A percentile compares a stretch with the other conserved stretches of the same genome.
These are phyloP conservation scores for Heliconius nattereri DNA, from an alignment of 1,140 invertebrate genomes.

Conservation along the genomic window DNA sequence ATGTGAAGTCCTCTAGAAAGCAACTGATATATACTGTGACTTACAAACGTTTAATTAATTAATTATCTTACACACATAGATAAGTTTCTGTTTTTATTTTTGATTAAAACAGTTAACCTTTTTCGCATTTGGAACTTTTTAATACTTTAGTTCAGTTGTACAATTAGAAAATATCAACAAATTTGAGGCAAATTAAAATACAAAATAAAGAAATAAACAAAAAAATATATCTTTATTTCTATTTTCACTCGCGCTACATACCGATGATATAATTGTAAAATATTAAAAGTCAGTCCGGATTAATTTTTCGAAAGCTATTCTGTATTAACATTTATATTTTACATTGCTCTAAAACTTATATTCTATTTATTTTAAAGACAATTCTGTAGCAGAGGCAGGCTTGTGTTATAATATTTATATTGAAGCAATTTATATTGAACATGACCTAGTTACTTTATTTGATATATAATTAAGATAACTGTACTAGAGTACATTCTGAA, in stretches of 20 bases:
- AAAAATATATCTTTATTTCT: neutral
- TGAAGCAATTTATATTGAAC: neutral
- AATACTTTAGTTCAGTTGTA: too few relatives aligned
- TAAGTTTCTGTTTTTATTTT: too few relatives aligned
- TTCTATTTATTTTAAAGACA: neutral
- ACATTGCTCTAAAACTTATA: neutral
- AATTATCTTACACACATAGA: too few relatives aligned
- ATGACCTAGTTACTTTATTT: constrained; percentile 10
- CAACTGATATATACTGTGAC: too few relatives aligned
- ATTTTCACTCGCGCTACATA: neutral
- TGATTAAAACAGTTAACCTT: too few relatives aligned
- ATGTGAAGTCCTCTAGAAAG: too few relatives aligned
- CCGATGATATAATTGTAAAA: neutral
- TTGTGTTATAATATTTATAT: neutral
- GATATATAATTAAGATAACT: neutral
- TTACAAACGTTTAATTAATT: too few relatives aligned
- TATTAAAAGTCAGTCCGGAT: neutral
- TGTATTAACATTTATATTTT: neutral
- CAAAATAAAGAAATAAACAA: too few relatives aligned
- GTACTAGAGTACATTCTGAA: neutral
- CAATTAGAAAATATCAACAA: too few relatives aligned
- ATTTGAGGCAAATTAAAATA: too few relatives aligned
- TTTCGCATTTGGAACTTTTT: too few relatives aligned
- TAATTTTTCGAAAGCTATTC: neutral
- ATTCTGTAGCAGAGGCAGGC: neutral